Evolutionary conservation across 2,797 vertebrate genomes (phyloP).

Genomic region (Microchirus variegatus): DNA sequence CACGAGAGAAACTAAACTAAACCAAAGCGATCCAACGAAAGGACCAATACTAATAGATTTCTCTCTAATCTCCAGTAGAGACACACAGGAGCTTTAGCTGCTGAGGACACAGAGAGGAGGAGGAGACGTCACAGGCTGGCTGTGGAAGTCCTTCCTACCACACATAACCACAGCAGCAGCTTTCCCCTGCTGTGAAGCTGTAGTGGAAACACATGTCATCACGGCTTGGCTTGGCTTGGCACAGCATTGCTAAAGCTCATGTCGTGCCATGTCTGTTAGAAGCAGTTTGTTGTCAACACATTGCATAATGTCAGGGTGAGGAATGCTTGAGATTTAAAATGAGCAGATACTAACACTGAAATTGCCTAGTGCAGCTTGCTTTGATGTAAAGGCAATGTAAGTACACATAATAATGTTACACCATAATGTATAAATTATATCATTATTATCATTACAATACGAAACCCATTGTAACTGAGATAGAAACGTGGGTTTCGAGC

Average conservation of each 20-base stretch:
- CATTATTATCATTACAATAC: not conserved
- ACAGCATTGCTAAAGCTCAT: not conserved
- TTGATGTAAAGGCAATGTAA: not conserved
- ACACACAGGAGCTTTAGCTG: not conserved
- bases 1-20: too few relatives aligned
- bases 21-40: not conserved
- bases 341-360: not conserved
- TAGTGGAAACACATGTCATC: constrained; percentile 1
- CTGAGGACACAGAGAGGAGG: not conserved
- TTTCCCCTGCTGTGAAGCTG: constrained; percentile 3
- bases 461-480: not conserved
- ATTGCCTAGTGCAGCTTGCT: constrained; percentile 18
- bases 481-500: not conserved
- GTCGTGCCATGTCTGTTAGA: too few relatives aligned
- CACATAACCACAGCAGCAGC: not conserved
- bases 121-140: not conserved
- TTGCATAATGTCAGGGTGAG: not conserved
- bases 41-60: not conserved
- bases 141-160: not conserved
- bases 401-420: not conserved
- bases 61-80: not conserved
- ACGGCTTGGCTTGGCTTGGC: constrained; percentile 3
- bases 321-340: not conserved
- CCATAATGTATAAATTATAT: not conserved
- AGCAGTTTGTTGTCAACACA: not conserved